Conservation (phyloP, 2,888 invertebrate genomes). For the Cataglyphis albicans region DNA sequence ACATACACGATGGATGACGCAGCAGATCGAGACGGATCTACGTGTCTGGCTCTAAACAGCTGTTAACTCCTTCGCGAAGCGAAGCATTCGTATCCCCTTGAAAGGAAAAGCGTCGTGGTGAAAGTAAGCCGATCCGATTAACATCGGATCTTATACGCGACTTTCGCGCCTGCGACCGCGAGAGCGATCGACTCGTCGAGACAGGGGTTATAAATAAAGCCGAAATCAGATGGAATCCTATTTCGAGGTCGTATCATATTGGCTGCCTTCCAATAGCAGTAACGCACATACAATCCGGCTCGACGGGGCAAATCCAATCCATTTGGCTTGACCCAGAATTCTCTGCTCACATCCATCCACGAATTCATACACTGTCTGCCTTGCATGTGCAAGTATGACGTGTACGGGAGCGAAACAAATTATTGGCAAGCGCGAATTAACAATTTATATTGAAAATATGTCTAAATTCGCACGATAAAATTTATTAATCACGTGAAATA, state of each 20-base stretch:
- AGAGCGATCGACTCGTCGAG: slow-evolving; percentile 49
- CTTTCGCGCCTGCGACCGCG: slow-evolving; percentile 45
- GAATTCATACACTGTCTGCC: slow-evolving; percentile 24
- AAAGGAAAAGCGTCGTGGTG: slow-evolving; percentile 48
- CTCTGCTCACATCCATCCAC: slow-evolving; percentile 50
- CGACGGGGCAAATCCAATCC: slow-evolving; percentile 72
- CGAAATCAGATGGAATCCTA: slow-evolving; percentile 75
- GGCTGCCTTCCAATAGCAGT: slow-evolving; percentile 74
- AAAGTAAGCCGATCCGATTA: slow-evolving; percentile 66
- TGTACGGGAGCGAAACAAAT: slow-evolving; percentile 21
- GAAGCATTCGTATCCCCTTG: slow-evolving; percentile 12
- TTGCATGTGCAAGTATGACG: slow-evolving; percentile 25
- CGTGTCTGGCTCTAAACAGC: slow-evolving; percentile 19
- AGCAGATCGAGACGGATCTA: neutral
- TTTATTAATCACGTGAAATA: slow-evolving; percentile 18
- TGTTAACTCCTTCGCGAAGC: neutral
- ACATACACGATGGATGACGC: slow-evolving; percentile 25
- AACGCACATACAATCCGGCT: slow-evolving; percentile 57
- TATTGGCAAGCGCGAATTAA: slow-evolving; percentile 43
- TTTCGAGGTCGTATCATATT: slow-evolving; percentile 71
- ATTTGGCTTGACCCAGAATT: slow-evolving; percentile 78
- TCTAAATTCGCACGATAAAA: slow-evolving; percentile 12
- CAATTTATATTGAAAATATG: slow-evolving; percentile 35
- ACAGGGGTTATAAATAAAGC: slow-evolving; percentile 69
- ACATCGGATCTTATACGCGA: slow-evolving; percentile 33